Base-by-base conservation (phyloP, 2,113 vertebrate genomes). In the Osmerus eperlanus region DNA sequence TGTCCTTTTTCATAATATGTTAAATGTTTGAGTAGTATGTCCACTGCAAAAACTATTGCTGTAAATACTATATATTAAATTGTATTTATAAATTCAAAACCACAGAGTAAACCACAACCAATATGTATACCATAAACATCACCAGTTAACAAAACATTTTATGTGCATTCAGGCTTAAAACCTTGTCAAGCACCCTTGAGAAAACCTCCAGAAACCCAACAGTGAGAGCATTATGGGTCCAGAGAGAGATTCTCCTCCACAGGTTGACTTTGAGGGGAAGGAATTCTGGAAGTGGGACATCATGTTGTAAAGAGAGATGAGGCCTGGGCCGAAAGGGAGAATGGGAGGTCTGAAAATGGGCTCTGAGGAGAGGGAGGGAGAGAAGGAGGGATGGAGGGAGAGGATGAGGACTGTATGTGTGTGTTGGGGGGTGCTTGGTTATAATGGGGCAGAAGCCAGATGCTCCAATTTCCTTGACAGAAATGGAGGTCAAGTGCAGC, bases 401-500 rank as follows among this genome's bases (percentile, higher is more conserved):
- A 56, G 55, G n/a, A 56, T 56, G 55, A 18, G 55, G 41, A 47
- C 41, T 56, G 55, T 56, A 19, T 56, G 55, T 56, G 55, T 56
- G 55, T 56, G 55, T 56, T 16, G 52, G 15, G 62, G 75, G 52
- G 75, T 19, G 62, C 65, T 41, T 25, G 72, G 80, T 78, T 81
- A 88, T 87, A 86, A 84, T 84, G 85, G 88, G 89, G 84, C 79
- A 80, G 82, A 61, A 81, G 86, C 79, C 86, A 90, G 88, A 89
- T 88, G 91, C 85, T 91, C 92, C 80, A 91, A 70, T 91, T 91
- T 92, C 88, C 83, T 84, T 87, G 84, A 86, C 89, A 88, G 81
- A 86, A 92, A 93, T 91, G 85, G 91, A 92, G 91, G 92, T 92
- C 90, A 92, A 91, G 86, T 84, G 81, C 80, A 83, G 87, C 83